Base-by-base conservation (phyloP, 2,888 invertebrate species). In the Drosophila hamatofila region DNA sequence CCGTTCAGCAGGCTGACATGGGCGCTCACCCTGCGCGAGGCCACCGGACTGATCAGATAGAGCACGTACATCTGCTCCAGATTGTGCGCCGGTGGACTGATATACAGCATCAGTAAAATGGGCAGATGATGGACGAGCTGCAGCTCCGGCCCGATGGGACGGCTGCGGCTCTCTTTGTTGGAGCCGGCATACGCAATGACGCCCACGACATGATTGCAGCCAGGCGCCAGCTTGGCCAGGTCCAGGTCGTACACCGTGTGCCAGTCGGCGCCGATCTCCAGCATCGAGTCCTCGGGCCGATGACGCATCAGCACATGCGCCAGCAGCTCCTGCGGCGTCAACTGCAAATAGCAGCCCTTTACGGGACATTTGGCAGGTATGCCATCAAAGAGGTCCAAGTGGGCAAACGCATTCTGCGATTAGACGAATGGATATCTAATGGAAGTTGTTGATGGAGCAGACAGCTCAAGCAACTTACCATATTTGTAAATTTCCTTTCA, bases 121-220 rank as follows among this genome's bases (percentile, higher is more conserved):
- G 81, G 85, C 70, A 85, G 30, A 48, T 81, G 85, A 33, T 81
- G 66, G n/a, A 81, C 59, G 5, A 81, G 54, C 18, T 81, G 83
- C 54, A 82, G 63, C 33, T 81, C 67, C 8, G 81, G 52, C 1
- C 72, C 79, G 16, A 84, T 61, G 11, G 85, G 56, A 23, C 68
- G 72, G 37, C 81, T 81, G 49, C 60, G 61, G 11, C 0, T 33
- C 2, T 21, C 6, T 14, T 67, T 48, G 27, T 42, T 42, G 5
- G 75, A 49, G 25, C 81, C 80, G n/a, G 70, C 54, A 27, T 75
- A 85, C 16, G 80, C 83, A 18, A 81, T 70, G 5, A 57, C 85
- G 8, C 41, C 75, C 18, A 81, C 54, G 11, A 70, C 85, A 54
- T 81, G 75, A 58, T 85, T 81, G 33, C 57, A 56, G 1, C 85